Base-by-base conservation (phyloP, 2,797 vertebrate species). In the Chiroxiphia lanceolata region DNA sequence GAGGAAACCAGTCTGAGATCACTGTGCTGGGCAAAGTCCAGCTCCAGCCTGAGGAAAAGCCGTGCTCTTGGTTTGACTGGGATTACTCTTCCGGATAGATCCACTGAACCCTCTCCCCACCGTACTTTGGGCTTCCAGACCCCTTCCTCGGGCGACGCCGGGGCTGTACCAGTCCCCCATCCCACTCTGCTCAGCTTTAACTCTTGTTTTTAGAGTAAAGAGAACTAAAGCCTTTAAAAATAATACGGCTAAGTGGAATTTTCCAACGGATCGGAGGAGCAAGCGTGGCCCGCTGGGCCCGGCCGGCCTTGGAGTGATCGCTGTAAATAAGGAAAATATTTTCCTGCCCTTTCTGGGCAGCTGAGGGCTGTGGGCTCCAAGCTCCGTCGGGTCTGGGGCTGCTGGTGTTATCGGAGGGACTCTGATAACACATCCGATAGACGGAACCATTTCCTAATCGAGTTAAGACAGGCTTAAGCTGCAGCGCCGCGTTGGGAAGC, bases 241-340 rank as follows among this genome's bases (percentile, higher is more conserved):
- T 60, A 93, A 82, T 69, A 48, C 0, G 0, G 4, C 26, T 29
- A 51, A 76, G 74, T 87, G 85, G 95, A 91, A 91, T 94, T 97
- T 95, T 95, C 92, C 89, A 81, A 40, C 2, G 53, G 76, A 67
- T 72, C 42, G 14, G 61, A 89, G 83, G 77, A 54, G 78, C 59
- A 16, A 53, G 68, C 2, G 0, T 54, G 0, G 59, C 0, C 3
- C 2, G 8, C 50, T 2, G n/a, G 89, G 57, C 59, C 51, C 0
- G 0, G 4, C n/a, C 2, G 22, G 91, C 40, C 48, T 92, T 34
- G 56, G 48, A 1, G 5, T 20, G 4, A 44, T 63, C 15, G 4
- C 61, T 65, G 42, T 48, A 50, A 93, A 90, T 71, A 59, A 72
- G 13, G 74, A 85, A 74, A 87, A 75, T 71, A 48, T 88, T 94